Evolutionary conservation across 1,140 invertebrate species (phyloP).

Genomic region (Antheraea pernyi): DNA sequence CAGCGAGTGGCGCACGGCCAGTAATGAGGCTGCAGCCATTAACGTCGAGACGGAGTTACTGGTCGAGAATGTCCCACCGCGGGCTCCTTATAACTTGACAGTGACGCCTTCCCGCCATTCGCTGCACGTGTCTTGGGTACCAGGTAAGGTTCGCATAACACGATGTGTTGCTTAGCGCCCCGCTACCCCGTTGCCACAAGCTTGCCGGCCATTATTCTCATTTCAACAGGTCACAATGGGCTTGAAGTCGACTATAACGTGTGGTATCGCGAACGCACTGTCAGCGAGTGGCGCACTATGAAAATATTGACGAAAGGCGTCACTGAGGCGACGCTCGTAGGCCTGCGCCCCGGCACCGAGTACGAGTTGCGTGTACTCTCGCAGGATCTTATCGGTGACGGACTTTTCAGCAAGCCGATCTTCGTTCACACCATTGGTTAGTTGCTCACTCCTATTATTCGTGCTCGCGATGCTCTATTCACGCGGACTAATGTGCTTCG

Average conservation of each 20-base stretch:
- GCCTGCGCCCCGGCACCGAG: conserved; percentile 86
- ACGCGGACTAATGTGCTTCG: not conserved
- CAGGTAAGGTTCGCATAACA: conserved; percentile 66
- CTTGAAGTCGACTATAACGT: conserved; percentile 91
- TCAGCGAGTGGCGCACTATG: conserved; percentile 88
- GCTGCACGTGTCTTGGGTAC: conserved; percentile 92
- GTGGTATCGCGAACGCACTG: conserved; percentile 88
- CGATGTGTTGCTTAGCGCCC: not conserved
- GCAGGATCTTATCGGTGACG: conserved; percentile 91
- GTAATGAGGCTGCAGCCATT: conserved; percentile 95
- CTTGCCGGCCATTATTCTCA: not conserved
- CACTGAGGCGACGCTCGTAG: conserved; percentile 89
- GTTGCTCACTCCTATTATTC: not conserved
- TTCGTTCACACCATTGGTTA: conserved; percentile 86
- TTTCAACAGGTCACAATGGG: conserved; percentile 84
- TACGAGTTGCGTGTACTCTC: conserved; percentile 91
- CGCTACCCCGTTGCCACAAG: too few relatives aligned
- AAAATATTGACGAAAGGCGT: conserved; percentile 84
- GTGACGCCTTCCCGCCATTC: conserved; percentile 87
- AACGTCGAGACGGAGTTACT: conserved; percentile 92
- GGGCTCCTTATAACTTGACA: conserved; percentile 94
- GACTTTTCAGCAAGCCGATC: conserved; percentile 93
- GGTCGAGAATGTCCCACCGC: conserved; percentile 91
- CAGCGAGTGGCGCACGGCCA: conserved; percentile 91
- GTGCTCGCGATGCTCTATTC: not conserved